phyloP scores from a whole-genome alignment of 1,140 invertebrate species.

The Heliconius nattereri region DNA sequence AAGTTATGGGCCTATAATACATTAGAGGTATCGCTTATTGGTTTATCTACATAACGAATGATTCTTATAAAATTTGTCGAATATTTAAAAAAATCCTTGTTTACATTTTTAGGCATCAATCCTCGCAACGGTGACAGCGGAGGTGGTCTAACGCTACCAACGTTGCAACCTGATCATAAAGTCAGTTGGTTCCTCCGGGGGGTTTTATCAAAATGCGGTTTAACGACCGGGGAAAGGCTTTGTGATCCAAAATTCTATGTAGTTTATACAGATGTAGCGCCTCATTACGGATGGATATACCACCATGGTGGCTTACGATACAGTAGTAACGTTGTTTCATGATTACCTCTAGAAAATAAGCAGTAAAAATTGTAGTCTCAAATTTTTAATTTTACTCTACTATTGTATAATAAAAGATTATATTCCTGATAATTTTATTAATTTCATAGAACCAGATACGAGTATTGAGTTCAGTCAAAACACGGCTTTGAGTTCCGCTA shows the following conservation, averaged over 20 bases:
- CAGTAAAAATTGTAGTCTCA: background rate
- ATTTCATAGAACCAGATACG: too few relatives aligned
- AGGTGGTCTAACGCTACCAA: constrained; percentile 82
- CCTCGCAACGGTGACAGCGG: constrained; percentile 85
- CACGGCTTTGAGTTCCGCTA: too few relatives aligned
- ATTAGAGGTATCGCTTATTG: too few relatives aligned
- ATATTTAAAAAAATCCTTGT: too few relatives aligned
- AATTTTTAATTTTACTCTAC: background rate
- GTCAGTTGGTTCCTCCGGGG: constrained; percentile 82
- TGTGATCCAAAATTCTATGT: constrained; percentile 82
- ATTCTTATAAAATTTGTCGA: too few relatives aligned
- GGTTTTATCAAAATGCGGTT: constrained; percentile 82
- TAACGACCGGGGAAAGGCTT: constrained; percentile 66
- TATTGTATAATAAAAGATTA: too few relatives aligned
- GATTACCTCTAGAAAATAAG: background rate
- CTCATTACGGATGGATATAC: constrained; percentile 83
- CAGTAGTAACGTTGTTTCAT: constrained; percentile 30
- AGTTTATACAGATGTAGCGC: constrained; percentile 83
- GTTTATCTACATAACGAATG: too few relatives aligned
- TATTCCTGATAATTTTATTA: too few relatives aligned
- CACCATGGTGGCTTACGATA: constrained; percentile 43
- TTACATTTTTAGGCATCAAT: constrained; percentile 77
- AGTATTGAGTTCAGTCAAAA: too few relatives aligned
- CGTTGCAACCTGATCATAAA: constrained; percentile 64
- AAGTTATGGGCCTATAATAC: too few relatives aligned